Evolutionary conservation across 1,140 invertebrate species (phyloP), one percentile per base, ranked within the genome.

Genomic region (Lepidurus couesii): DNA sequence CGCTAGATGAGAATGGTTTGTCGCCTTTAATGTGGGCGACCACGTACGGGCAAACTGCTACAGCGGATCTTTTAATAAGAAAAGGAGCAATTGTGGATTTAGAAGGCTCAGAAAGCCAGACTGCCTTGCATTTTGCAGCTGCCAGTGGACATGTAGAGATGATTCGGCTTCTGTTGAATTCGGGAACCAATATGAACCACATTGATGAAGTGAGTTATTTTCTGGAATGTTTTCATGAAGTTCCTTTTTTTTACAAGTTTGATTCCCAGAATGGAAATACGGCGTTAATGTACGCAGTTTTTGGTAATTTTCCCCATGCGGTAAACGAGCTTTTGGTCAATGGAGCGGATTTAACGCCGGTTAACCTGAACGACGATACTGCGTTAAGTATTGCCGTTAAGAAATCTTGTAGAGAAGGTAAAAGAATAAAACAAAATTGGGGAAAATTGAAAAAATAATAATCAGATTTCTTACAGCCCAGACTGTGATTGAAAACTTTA

Each of bases 11-110:
- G 74, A 88, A 92, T 83, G 92, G 92, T 7, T 89, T 95, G 80
- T 95, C 93, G 16, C 90, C 92, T 26, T 85, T 97, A 65, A 93
- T 96, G 87, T 97, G 95, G 95, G 92, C 94, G 75, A 87, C 90
- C 79, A 90, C 91, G 42, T 95, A 96, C 86, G 95, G 95, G 11
- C 95, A 97, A 84, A 86, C 93, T 82, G 89, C 89, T 80, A 89
- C 89, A 81, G 91, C 88, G 75, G 79, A 81, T 81, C 85, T 91
- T 44, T 85, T 95, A 21, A 81, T 94, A 0, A 85, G 89, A 81
- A 85, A 87, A 75, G 91, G 91, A 74, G 94, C 93, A 44, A 89
- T 91, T 84, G 89, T 93, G 44, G 90, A 93, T 84, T 88, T 86
- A 81, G 85, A 89, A 84, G 92, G 92, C 5, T 88, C 87, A 26